These are phyloP conservation scores for Tympanoctomys barrerae DNA, from an alignment of 2,797 vertebrate species.

Conservation along the genomic window DNA sequence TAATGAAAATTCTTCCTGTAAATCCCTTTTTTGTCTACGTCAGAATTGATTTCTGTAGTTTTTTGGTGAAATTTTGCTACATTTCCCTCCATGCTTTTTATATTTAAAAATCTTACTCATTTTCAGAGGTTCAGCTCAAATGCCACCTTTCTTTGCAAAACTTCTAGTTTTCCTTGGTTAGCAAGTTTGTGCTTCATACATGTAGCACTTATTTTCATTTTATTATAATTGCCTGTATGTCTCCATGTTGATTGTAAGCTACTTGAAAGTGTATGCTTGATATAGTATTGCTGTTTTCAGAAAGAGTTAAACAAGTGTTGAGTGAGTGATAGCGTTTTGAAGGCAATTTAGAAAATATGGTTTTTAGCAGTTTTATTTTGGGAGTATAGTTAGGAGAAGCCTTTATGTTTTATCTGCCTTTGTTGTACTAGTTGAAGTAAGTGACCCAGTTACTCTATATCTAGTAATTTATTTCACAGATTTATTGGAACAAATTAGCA, in stretches of 20 bases:
- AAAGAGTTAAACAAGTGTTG: background rate
- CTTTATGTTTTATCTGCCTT: constrained; percentile 22
- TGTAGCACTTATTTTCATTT: background rate
- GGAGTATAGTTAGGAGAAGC: background rate
- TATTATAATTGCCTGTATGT: background rate
- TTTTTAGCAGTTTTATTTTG: constrained; percentile 2
- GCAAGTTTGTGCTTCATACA: background rate
- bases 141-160: background rate
- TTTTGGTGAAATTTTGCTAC: background rate
- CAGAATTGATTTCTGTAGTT: constrained; percentile 30
- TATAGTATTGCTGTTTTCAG: background rate
- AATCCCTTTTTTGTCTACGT: background rate
- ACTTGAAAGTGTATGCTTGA: background rate
- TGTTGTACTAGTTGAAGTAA: background rate
- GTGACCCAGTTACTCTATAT: background rate
- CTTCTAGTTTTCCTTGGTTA: background rate
- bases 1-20: constrained; percentile 21
- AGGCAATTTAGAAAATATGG: background rate
- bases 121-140: background rate
- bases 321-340: background rate
- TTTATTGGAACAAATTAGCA: constrained; percentile 5
- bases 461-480: background rate
- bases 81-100: background rate
- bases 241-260: background rate
- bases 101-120: constrained; percentile 36